Evolutionary conservation across 2,888 invertebrate genomes (phyloP).

Genomic region (Antheraea yamamai): DNA sequence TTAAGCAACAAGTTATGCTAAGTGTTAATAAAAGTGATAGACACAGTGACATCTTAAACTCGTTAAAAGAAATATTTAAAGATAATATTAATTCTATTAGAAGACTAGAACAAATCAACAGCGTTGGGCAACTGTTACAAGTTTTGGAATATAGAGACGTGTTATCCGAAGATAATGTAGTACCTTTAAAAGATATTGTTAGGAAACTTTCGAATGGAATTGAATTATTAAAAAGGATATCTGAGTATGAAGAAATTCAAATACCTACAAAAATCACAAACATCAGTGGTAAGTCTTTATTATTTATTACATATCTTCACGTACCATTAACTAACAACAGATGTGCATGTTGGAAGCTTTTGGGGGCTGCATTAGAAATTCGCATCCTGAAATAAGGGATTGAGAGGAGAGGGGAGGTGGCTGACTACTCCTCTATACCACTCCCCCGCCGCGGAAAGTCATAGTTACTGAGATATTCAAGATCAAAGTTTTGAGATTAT

Average conservation of each 20-base stretch:
- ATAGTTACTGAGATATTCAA: too few relatives aligned
- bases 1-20: slow-evolving; percentile 56
- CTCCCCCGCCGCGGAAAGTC: too few relatives aligned
- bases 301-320: not conserved
- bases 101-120: slow-evolving; percentile 60
- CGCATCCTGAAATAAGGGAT: too few relatives aligned
- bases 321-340: not conserved
- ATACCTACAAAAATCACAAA: slow-evolving; percentile 42
- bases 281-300: slow-evolving; percentile 48
- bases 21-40: slow-evolving; percentile 50
- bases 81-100: slow-evolving; percentile 67
- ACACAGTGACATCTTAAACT: slow-evolving; percentile 50
- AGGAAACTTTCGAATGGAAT: slow-evolving; percentile 45
- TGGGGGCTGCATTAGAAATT: too few relatives aligned
- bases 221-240: slow-evolving; percentile 48
- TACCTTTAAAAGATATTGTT: slow-evolving; percentile 60
- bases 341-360: not conserved
- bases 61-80: slow-evolving; percentile 59
- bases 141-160: slow-evolving; percentile 65
- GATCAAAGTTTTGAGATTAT: too few relatives aligned
- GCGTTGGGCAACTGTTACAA: slow-evolving; percentile 56
- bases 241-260: slow-evolving; percentile 51
- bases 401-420: too few relatives aligned
- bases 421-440: too few relatives aligned
- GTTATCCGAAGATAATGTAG: slow-evolving; percentile 62